phyloP scores from a whole-genome alignment of 2,797 vertebrate genomes.

The Myripristis murdjan region DNA sequence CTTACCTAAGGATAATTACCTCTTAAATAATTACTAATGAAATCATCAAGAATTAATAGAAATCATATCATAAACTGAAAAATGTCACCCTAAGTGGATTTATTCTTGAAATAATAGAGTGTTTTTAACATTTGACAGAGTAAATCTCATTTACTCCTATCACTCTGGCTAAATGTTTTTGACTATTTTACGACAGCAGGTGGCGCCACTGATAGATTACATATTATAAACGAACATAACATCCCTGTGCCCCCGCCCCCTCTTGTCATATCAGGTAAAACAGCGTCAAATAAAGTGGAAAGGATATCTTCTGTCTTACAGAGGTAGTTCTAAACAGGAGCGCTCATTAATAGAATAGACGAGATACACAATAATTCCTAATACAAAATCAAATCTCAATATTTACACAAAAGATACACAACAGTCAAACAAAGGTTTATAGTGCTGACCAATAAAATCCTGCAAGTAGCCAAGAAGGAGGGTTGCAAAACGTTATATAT shows the following conservation, averaged over 20 bases:
- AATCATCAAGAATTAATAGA: neutral
- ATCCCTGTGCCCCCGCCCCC: neutral
- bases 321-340: conserved; percentile 59
- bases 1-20: neutral
- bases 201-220: neutral
- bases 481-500: no score
- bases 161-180: conserved; percentile 18
- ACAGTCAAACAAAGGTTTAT: no score
- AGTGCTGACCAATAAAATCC: neutral
- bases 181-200: conserved; percentile 4
- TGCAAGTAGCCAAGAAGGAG: neutral
- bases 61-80: neutral
- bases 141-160: neutral
- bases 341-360: neutral
- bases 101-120: neutral
- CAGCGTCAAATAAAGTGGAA: neutral
- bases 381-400: conserved; percentile 17
- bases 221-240: neutral
- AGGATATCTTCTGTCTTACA: conserved; percentile 14
- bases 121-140: conserved; percentile 8
- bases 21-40: neutral
- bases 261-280: neutral
- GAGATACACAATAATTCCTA: conserved; percentile 15
- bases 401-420: conserved; percentile 18
- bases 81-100: neutral